Conservation (phyloP, 1,140 invertebrate species). For the Magallana ariakensis region DNA sequence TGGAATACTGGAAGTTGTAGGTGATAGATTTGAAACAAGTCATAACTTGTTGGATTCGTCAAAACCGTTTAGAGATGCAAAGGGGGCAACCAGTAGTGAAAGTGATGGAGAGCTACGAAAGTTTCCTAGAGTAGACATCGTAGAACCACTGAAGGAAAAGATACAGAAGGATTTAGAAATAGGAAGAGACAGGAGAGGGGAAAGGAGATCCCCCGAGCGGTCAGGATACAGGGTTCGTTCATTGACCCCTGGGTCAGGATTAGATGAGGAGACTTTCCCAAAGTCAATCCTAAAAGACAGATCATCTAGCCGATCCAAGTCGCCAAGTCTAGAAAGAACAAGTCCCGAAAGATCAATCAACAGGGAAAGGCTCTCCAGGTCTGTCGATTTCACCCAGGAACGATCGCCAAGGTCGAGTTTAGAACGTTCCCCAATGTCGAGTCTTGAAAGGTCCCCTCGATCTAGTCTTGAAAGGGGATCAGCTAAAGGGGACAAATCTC, state of each 20-base stretch:
- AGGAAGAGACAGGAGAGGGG: constrained; percentile 38
- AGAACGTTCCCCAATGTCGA: constrained; percentile 21
- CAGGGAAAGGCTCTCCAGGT: background rate
- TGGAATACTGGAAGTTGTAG: constrained; percentile 50
- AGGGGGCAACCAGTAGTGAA: constrained; percentile 6
- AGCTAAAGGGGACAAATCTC: constrained; percentile 6
- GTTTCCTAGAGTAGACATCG: constrained; percentile 56
- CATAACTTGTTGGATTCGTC: constrained; percentile 41
- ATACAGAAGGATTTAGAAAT: constrained; percentile 42
- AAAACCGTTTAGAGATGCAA: constrained; percentile 22
- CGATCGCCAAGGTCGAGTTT: constrained; percentile 40
- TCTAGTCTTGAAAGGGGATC: background rate
- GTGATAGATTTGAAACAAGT: constrained; percentile 41
- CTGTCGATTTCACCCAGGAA: constrained; percentile 2
- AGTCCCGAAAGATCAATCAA: constrained; percentile 46
- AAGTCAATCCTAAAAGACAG: constrained; percentile 58
- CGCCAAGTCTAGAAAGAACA: constrained; percentile 56
- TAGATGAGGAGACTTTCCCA: constrained; percentile 55
- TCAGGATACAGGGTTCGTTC: constrained; percentile 43
- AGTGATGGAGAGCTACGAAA: constrained; percentile 46
- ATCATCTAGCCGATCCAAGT: constrained; percentile 50
- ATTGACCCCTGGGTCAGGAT: constrained; percentile 53
- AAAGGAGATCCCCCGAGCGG: constrained; percentile 51
- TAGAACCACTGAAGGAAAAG: constrained; percentile 52
- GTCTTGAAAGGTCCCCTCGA: constrained; percentile 27